Evolutionary conservation across 1,140 invertebrate genomes (phyloP).

Genomic region (Diplogasteroides magnus): DNA sequence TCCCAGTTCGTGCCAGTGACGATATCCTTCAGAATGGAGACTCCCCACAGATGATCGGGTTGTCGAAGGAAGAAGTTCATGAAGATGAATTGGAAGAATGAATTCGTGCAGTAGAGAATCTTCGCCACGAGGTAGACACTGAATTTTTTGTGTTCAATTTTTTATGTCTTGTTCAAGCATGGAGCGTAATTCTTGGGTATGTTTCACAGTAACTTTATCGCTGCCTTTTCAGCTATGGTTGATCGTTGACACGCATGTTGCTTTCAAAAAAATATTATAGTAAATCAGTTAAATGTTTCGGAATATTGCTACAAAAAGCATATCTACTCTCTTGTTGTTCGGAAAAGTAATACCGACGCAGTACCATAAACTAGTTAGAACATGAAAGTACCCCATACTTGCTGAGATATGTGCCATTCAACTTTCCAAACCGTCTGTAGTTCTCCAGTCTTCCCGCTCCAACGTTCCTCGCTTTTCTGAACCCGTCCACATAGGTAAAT

Average conservation of each 20-base stretch:
- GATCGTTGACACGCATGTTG: background rate
- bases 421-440: background rate
- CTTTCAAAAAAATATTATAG: background rate
- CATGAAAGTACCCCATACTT: background rate
- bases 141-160: too few species aligned
- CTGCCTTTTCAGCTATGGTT: background rate
- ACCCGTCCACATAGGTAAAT: background rate
- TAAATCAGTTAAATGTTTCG: background rate
- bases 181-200: background rate
- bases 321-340: too few species aligned
- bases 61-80: conserved; percentile 60
- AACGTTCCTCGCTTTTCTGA: background rate
- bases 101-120: conserved; percentile 59
- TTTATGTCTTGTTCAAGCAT: too few species aligned
- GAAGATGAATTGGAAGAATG: conserved; percentile 60
- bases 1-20: conserved; percentile 49
- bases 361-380: too few species aligned
- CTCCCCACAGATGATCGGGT: conserved; percentile 42
- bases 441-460: background rate
- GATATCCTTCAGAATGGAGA: conserved; percentile 42
- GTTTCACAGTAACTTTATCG: too few species aligned
- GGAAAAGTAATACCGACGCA: too few species aligned
- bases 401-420: background rate
- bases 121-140: conserved; percentile 59
- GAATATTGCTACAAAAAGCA: background rate